phyloP scores from a whole-genome alignment of 2,113 vertebrate species.

The Argyrosomus japonicus region DNA sequence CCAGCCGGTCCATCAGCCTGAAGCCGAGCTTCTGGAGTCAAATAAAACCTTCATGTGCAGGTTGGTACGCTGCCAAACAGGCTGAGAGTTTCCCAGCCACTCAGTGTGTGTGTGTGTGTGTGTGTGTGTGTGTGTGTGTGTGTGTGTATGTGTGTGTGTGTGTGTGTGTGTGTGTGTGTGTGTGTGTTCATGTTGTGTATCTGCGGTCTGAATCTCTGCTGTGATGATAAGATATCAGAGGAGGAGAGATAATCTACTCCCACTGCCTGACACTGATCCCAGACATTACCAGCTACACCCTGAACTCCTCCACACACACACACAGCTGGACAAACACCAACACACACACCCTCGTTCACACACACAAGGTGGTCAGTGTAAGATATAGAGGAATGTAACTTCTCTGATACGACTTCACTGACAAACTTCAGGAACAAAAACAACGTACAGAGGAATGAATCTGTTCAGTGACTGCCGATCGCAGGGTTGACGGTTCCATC shows the following conservation, averaged over 20 bases:
- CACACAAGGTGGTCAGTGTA: background rate
- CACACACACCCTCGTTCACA: background rate
- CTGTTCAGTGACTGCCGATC: too few species aligned
- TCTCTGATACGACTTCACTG: too few species aligned
- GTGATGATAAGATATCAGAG: slow-evolving; percentile 28
- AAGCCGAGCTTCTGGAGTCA: background rate
- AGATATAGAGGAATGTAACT: too few species aligned
- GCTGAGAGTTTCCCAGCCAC: background rate
- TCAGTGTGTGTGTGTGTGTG: too few species aligned
- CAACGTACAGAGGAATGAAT: too few species aligned
- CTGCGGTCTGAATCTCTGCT: slow-evolving; percentile 26
- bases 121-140: too few species aligned
- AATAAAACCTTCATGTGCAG: background rate
- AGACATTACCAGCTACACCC: slow-evolving; percentile 24
- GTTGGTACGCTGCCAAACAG: slow-evolving; percentile 9
- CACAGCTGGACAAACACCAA: slow-evolving; percentile 9
- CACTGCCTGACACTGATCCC: slow-evolving; percentile 26
- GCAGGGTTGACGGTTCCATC: too few species aligned
- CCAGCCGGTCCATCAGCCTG: background rate
- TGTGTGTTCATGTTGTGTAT: background rate
- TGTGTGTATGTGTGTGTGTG: too few species aligned
- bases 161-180: slow-evolving; percentile 11
- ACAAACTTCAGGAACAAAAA: too few species aligned
- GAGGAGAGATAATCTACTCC: slow-evolving; percentile 40
- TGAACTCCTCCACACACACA: slow-evolving; percentile 35